These are phyloP conservation scores for Tragelaphus eurycerus DNA, from an alignment of 2,797 vertebrate genomes.

Conservation along the genomic window DNA sequence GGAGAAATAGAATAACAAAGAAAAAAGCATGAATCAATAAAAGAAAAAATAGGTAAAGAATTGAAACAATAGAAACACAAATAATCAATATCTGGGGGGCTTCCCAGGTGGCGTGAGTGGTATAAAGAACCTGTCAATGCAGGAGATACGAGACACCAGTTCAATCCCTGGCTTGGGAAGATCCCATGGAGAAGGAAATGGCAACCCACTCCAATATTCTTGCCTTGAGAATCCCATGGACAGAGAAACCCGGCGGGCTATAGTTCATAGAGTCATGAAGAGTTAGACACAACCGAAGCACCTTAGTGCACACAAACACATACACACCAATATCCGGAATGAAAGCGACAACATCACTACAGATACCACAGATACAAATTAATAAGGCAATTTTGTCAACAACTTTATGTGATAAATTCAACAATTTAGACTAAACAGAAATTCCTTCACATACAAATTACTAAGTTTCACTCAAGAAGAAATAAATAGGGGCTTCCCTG, in stretches of 20 bases:
- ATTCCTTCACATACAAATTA: neutral
- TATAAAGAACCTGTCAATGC: neutral
- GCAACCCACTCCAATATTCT: neutral
- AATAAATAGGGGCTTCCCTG: neutral
- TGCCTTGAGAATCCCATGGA: neutral
- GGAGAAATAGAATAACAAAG: neutral
- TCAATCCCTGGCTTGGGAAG: neutral
- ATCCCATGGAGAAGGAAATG: neutral
- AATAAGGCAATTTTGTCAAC: neutral
- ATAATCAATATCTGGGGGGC: neutral
- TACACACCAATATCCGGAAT: neutral
- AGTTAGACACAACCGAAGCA: neutral
- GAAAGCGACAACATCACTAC: neutral
- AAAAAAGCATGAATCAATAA: neutral
- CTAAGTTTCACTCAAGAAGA: neutral
- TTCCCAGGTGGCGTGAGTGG: neutral
- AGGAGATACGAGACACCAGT: neutral
- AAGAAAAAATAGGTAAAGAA: neutral
- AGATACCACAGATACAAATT: neutral
- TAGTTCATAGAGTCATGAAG: neutral
- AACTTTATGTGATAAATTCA: neutral
- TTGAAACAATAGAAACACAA: neutral
- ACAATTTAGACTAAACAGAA: neutral
- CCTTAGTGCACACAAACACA: neutral
- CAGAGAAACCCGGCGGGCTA: neutral